A percentile compares a stretch with the other conserved stretches of the same genome.
phyloP scores from a whole-genome alignment of 2,888 invertebrate species.

The Nineta flava region DNA sequence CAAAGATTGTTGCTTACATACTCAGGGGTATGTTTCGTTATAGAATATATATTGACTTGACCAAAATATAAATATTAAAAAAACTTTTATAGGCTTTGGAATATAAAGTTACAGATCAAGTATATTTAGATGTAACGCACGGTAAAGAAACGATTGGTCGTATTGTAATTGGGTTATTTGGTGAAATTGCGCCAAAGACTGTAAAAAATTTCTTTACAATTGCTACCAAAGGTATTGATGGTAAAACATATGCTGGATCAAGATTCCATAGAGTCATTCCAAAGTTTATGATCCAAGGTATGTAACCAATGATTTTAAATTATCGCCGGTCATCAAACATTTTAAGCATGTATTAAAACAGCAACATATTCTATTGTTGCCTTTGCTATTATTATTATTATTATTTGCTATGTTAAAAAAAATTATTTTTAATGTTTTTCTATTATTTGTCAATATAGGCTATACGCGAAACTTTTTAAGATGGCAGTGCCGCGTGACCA shows the following conservation, averaged over 20 bases:
- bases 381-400: neutral
- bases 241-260: constrained; percentile 61
- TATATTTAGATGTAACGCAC: constrained; percentile 65
- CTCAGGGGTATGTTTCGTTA: too few relatives aligned
- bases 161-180: constrained; percentile 79
- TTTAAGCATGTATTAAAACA: neutral
- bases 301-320: constrained; percentile 9
- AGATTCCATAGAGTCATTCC: constrained; percentile 74
- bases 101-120: constrained; percentile 60
- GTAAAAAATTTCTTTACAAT: constrained; percentile 76
- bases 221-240: constrained; percentile 57
- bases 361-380: neutral
- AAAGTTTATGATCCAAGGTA: constrained; percentile 86
- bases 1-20: too few relatives aligned
- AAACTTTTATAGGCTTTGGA: constrained; percentile 35
- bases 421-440: too few relatives aligned
- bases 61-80: neutral
- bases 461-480: too few relatives aligned
- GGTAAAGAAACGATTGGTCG: constrained; percentile 56
- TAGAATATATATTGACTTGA: too few relatives aligned
- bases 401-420: too few relatives aligned
- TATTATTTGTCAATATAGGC: too few relatives aligned
- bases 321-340: too few relatives aligned
- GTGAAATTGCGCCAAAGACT: constrained; percentile 70
- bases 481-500: too few relatives aligned